Base-by-base conservation (phyloP, 2,888 invertebrate genomes). In the Psylliodes chrysocephalus region DNA sequence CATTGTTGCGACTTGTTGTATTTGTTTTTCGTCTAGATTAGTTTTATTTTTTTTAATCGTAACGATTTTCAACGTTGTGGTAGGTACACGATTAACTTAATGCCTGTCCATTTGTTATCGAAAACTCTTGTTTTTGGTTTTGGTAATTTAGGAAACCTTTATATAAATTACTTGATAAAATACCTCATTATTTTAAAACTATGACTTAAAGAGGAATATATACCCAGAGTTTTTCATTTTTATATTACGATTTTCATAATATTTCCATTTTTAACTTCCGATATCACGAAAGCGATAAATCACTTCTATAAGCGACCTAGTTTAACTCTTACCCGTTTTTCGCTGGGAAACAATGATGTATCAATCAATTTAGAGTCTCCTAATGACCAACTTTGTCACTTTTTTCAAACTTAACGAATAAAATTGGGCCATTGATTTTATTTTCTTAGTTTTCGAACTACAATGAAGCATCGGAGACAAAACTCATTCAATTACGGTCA, bases 401-500 rank as follows among this genome's bases (percentile, higher is more conserved):
- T 42, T 35, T 42, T 18, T 18, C 18, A 42, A 42, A 42, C 42
- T 42, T 42, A 8, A 42, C 42, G 17, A 42, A 42, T 18, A 42
- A 18, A 42, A 42, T 10, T 42, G 18, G 42, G 42, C 8, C 42
- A 42, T 42, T 42, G 42, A 42, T 42, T 42, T 42, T 18, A 10
- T 17, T 18, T 42, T 42, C 10, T 33, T 4, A 8, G 7, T 17
- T 42, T 42, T 42, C 17, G 8, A 42, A 42, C 8, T 6, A 42
- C 8, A 42, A 42, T 42, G 15, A 40, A 15, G 14, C 8, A 15
- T 15, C 4, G 38, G 8, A 2, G 15, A 51, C 35, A 40, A 40
- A 53, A 22, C 54, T 42, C 42, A 42, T 42, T 42, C 28, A 54
- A 42, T 42, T 40, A 19, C 25, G 38, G 19, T 54, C 15, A 40